Percentiles rank a stretch among this genome's conserved stretches.
These are phyloP conservation scores for Scleropages formosus DNA, from an alignment of 2,797 vertebrate genomes.

Conservation along the genomic window DNA sequence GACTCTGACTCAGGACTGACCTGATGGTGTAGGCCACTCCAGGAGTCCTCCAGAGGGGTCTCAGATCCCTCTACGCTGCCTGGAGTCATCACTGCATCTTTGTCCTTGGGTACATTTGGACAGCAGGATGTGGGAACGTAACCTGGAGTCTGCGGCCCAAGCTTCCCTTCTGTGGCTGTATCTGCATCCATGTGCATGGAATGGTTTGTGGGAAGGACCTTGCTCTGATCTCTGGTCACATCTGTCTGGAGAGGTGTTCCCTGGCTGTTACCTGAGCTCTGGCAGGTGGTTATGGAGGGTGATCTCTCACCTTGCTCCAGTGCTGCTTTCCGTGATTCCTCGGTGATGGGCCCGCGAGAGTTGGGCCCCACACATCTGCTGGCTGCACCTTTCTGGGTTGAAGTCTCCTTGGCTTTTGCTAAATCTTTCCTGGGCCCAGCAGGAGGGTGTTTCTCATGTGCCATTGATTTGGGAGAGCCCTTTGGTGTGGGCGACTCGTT, in stretches of 20 bases:
- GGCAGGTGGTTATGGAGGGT: neutral
- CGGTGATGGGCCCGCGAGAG: slow-evolving; percentile 22
- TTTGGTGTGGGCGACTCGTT: slow-evolving; percentile 61
- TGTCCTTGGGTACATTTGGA: slow-evolving; percentile 64
- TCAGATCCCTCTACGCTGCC: slow-evolving; percentile 74
- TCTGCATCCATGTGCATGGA: slow-evolving; percentile 24
- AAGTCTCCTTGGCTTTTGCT: slow-evolving; percentile 53
- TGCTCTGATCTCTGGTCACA: slow-evolving; percentile 33
- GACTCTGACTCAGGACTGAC: slow-evolving; percentile 91
- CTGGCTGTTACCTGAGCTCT: slow-evolving; percentile 25
- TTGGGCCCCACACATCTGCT: slow-evolving; percentile 43
- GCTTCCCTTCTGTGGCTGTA: slow-evolving; percentile 35
- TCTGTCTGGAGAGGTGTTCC: slow-evolving; percentile 32
- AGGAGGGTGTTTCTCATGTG: slow-evolving; percentile 62
- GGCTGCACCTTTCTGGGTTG: slow-evolving; percentile 44
- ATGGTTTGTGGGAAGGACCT: slow-evolving; percentile 19
- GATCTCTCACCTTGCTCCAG: slow-evolving; percentile 21
- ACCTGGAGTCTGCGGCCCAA: slow-evolving; percentile 35
- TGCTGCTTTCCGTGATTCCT: slow-evolving; percentile 22
- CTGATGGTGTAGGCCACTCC: slow-evolving; percentile 77
- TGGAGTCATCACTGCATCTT: slow-evolving; percentile 66
- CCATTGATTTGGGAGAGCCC: slow-evolving; percentile 63
- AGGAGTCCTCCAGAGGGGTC: slow-evolving; percentile 69
- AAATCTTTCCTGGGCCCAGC: slow-evolving; percentile 63
- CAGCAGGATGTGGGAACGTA: slow-evolving; percentile 30